These are phyloP conservation scores for Drosophila parabipectinata DNA, from an alignment of 1,140 invertebrate species.

Conservation along the genomic window DNA sequence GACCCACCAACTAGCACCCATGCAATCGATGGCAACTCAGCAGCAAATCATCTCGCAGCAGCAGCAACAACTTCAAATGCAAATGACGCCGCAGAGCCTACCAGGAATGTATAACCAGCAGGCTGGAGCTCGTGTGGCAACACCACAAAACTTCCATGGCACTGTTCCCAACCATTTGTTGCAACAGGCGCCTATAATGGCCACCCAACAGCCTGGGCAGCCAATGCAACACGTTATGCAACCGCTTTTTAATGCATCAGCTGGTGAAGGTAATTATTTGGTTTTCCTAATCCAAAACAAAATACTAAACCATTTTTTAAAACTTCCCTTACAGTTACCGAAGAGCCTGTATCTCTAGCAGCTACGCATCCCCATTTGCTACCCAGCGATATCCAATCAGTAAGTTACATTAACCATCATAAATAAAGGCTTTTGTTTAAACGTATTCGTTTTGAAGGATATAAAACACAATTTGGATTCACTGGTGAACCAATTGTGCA, in stretches of 20 bases:
- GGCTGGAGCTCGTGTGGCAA: slow-evolving; percentile 7
- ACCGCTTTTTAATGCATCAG: slow-evolving; percentile 61
- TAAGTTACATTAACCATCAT: slow-evolving; percentile 35
- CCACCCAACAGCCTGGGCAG: slow-evolving; percentile 50
- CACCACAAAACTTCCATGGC: slow-evolving; percentile 52
- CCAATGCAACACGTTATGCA: slow-evolving; percentile 70
- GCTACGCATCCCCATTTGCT: slow-evolving; percentile 80
- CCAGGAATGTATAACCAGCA: slow-evolving; percentile 65
- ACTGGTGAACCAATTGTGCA: slow-evolving; percentile 78
- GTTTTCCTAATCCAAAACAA: too few species aligned
- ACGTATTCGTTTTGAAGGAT: slow-evolving; percentile 49
- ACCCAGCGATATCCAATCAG: slow-evolving; percentile 81
- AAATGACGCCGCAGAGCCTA: slow-evolving; percentile 53
- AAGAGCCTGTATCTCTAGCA: slow-evolving; percentile 78
- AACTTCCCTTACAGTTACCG: slow-evolving; percentile 52
- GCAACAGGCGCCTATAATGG: slow-evolving; percentile 65
- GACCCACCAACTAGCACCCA: slow-evolving; percentile 48
- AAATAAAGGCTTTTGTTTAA: background rate
- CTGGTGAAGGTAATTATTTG: slow-evolving; percentile 54
- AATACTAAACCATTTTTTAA: too few species aligned
- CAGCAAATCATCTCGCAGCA: slow-evolving; percentile 64
- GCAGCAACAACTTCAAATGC: slow-evolving; percentile 60
- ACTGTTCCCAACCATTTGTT: slow-evolving; percentile 56
- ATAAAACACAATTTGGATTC: slow-evolving; percentile 83
- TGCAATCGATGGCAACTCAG: slow-evolving; percentile 53